Evolutionary conservation across 2,797 vertebrate genomes (phyloP).

Genomic region (Otolemur crassicaudatus): DNA sequence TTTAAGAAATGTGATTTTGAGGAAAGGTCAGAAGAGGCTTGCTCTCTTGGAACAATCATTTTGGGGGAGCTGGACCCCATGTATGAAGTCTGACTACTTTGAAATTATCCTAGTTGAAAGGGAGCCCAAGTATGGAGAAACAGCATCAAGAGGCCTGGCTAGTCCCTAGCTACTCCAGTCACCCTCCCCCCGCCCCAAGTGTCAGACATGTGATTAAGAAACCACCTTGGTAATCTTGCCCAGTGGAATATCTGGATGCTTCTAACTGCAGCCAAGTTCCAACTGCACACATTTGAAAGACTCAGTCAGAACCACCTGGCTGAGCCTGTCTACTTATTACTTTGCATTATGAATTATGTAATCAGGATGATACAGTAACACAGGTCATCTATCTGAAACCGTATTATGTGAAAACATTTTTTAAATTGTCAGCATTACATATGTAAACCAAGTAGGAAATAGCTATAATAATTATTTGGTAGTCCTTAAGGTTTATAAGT

Average conservation of each 20-base stretch:
- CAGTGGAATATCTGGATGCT: background rate
- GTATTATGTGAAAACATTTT: background rate
- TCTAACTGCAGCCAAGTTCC: background rate
- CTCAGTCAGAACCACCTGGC: background rate
- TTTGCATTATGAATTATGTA: background rate
- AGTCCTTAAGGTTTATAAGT: background rate
- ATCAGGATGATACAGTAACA: background rate
- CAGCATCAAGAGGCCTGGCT: background rate
- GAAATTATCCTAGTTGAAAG: background rate
- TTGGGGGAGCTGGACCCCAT: rapidly evolving
- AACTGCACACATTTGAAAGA: background rate
- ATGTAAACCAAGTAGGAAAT: background rate
- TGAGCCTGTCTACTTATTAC: background rate
- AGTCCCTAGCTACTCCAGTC: rapidly evolving
- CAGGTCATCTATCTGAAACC: background rate
- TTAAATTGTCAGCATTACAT: background rate
- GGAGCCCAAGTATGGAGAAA: background rate
- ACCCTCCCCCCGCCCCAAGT: background rate
- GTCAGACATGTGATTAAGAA: background rate
- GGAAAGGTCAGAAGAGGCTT: background rate
- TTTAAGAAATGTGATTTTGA: background rate
- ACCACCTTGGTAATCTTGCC: background rate
- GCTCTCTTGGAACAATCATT: background rate
- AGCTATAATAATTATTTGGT: background rate
- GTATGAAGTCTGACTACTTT: background rate